phyloP scores from a whole-genome alignment of 2,888 invertebrate species.

The Ophion ventricosus region DNA sequence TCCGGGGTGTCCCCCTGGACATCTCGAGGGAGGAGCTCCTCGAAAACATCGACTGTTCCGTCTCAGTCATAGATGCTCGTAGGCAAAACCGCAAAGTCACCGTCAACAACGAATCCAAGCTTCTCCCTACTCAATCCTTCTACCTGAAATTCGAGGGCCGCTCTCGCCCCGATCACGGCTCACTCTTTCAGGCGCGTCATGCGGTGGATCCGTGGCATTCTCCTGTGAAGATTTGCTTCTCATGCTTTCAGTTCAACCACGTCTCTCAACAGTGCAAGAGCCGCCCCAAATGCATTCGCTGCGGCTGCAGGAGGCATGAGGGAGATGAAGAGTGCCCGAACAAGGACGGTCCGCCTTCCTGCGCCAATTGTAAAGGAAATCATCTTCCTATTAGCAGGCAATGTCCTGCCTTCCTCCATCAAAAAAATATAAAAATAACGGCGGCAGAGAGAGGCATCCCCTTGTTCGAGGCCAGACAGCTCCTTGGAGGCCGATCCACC shows the following conservation, averaged over 20 bases:
- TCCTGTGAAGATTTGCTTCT: constrained; percentile 38
- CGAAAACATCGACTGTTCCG: neutral
- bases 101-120: neutral
- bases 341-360: neutral
- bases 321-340: neutral
- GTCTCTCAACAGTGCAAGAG: constrained; percentile 21
- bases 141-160: constrained; percentile 36
- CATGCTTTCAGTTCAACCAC: constrained; percentile 23
- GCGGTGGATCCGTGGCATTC: constrained; percentile 32
- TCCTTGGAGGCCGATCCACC: neutral
- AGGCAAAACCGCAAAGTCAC: constrained; percentile 36
- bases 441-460: constrained; percentile 34
- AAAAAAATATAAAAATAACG: constrained; percentile 3
- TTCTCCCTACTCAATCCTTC: constrained; percentile 2
- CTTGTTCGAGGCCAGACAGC: constrained; percentile 3
- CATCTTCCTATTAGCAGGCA: neutral
- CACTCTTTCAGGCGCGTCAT: constrained; percentile 22
- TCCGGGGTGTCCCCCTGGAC: constrained; percentile 19
- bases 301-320: constrained; percentile 15
- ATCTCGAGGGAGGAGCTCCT: constrained; percentile 11
- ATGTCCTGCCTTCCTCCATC: constrained; percentile 21
- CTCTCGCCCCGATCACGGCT: constrained; percentile 13
- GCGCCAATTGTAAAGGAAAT: constrained; percentile 25
- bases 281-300: constrained; percentile 26
- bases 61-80: neutral